phyloP scores from a whole-genome alignment of 1,140 invertebrate genomes.

The Polypedilum pembai region DNA sequence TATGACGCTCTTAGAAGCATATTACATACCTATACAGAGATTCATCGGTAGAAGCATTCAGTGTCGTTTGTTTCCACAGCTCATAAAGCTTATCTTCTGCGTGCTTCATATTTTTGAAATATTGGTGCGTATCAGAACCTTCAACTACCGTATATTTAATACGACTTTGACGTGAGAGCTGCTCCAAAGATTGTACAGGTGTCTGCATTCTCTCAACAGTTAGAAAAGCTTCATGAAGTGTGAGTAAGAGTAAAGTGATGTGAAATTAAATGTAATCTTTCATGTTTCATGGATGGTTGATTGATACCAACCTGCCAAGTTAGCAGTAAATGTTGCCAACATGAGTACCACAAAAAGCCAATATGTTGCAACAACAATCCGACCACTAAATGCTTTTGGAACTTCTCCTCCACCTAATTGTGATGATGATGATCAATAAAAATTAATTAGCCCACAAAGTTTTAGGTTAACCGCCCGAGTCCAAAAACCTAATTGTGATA shows the following conservation, averaged over 20 bases:
- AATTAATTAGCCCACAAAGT: background rate
- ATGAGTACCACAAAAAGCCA: constrained; percentile 90
- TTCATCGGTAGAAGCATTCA: constrained; percentile 69
- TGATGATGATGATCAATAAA: constrained; percentile 62
- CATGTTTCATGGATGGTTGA: background rate
- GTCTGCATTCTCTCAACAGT: constrained; percentile 95
- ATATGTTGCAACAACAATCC: constrained; percentile 81
- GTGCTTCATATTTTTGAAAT: constrained; percentile 87
- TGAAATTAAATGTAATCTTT: background rate
- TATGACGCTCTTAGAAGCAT: background rate
- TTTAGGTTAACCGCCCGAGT: background rate
- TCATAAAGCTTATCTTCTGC: constrained; percentile 81
- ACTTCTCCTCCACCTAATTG: constrained; percentile 83
- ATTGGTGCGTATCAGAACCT: constrained; percentile 69
- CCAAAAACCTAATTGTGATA: background rate
- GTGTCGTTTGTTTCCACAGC: constrained; percentile 81
- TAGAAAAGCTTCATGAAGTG: constrained; percentile 61
- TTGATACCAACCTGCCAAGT: constrained; percentile 59
- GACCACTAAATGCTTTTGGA: constrained; percentile 73
- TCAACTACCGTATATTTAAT: constrained; percentile 88
- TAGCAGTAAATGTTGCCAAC: constrained; percentile 93
- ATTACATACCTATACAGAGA: constrained; percentile 43
- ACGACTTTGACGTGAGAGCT: constrained; percentile 74
- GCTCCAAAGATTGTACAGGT: constrained; percentile 79
- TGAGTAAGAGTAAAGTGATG: background rate